Evolutionary conservation across 2,113 vertebrate species (phyloP).

Genomic region (Puma concolor): DNA sequence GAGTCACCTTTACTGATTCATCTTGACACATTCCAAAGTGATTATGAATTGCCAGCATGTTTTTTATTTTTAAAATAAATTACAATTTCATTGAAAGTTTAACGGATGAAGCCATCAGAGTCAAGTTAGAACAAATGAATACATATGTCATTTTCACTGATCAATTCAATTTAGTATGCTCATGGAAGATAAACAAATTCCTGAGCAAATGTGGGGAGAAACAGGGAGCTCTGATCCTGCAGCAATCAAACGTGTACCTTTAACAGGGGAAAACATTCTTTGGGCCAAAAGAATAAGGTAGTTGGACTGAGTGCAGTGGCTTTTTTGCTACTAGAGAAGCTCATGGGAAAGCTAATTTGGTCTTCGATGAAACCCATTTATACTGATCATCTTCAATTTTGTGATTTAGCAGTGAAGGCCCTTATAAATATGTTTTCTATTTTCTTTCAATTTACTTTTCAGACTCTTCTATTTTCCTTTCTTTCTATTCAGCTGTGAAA

Average conservation of each 20-base stretch:
- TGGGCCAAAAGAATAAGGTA: background rate
- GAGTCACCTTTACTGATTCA: background rate
- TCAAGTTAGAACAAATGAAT: constrained; percentile 39
- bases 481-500: constrained; percentile 33
- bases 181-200: constrained; percentile 1
- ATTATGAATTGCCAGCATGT: constrained; percentile 17
- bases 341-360: background rate
- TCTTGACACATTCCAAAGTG: background rate
- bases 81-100: constrained; percentile 21
- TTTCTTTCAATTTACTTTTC: constrained; percentile 49
- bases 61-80: constrained; percentile 19
- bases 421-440: constrained; percentile 6
- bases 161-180: background rate
- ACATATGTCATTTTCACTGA: background rate
- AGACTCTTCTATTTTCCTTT: background rate
- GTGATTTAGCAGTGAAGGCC: constrained; percentile 11
- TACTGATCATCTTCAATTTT: constrained; percentile 35
- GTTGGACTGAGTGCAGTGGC: background rate
- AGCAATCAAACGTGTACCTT: background rate
- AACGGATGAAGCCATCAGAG: constrained; percentile 22
- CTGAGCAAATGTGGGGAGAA: constrained; percentile 29
- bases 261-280: background rate
- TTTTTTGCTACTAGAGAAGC: background rate
- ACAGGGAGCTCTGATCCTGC: background rate
- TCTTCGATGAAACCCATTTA: background rate